Evolutionary conservation across 2,797 vertebrate species (phyloP).

Genomic region (Coluber constrictor): DNA sequence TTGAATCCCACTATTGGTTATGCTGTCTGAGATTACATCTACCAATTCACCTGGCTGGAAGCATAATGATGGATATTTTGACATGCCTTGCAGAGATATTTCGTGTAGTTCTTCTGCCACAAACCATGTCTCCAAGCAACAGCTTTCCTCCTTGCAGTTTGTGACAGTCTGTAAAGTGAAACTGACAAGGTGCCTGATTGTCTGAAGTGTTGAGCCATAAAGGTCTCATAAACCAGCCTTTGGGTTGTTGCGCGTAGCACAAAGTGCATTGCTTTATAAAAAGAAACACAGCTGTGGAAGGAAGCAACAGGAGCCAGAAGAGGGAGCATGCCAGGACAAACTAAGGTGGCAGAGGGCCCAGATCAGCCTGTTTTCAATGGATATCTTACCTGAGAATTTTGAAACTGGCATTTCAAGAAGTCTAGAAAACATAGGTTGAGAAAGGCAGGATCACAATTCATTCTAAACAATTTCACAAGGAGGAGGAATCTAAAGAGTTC

Average conservation of each 20-base stretch:
- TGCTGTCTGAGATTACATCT: neutral
- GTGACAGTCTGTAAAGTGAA: neutral
- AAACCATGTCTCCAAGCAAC: neutral
- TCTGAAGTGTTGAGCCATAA: conserved; percentile 24
- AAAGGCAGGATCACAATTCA: neutral
- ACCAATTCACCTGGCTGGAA: neutral
- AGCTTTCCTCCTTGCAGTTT: neutral
- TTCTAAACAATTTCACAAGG: neutral
- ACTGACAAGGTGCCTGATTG: conserved; percentile 21
- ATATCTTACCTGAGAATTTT: neutral
- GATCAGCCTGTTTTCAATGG: neutral
- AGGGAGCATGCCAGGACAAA: neutral
- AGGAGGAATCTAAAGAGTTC: neutral
- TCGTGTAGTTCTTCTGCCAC: neutral
- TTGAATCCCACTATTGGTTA: neutral
- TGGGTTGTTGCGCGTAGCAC: neutral
- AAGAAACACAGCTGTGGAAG: neutral
- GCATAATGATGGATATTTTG: conserved; percentile 2
- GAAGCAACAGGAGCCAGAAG: fast-evolving
- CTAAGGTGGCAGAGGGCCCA: neutral
- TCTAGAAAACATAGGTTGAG: neutral
- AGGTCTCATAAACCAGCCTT: conserved; percentile 33
- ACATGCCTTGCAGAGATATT: conserved; percentile 42
- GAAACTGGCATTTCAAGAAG: neutral
- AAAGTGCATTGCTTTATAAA: neutral